A percentile compares a stretch with the other conserved stretches of the same genome.
These are phyloP conservation scores for Zhuqinia jingwanae DNA, from an alignment of 2,888 invertebrate species.

Conservation along the genomic window DNA sequence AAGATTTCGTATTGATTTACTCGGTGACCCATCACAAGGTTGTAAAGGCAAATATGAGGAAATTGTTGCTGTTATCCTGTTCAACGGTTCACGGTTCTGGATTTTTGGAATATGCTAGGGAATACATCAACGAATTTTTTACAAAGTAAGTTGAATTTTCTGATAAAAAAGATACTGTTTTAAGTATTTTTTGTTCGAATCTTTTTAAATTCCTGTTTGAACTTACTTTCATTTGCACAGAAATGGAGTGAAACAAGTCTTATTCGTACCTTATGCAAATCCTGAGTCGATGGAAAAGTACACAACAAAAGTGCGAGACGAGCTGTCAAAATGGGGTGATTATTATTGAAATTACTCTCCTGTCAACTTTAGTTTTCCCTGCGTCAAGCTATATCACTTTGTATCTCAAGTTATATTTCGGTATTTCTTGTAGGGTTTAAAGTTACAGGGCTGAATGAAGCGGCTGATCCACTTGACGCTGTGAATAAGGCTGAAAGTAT, in stretches of 20 bases:
- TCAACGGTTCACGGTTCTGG: constrained; percentile 86
- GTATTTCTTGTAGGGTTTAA: constrained; percentile 82
- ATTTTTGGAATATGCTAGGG: constrained; percentile 85
- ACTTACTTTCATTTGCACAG: constrained; percentile 81
- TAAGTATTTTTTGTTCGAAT: not conserved
- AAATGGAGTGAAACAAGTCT: constrained; percentile 84
- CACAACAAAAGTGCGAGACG: constrained; percentile 84
- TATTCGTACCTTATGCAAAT: constrained; percentile 90
- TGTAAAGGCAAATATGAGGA: constrained; percentile 80
- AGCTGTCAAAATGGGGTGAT: constrained; percentile 86
- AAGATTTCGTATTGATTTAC: too few species aligned
- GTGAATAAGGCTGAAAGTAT: constrained; percentile 86
- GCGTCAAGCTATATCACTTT: too few species aligned
- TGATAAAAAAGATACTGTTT: too few species aligned
- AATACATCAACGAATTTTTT: constrained; percentile 85
- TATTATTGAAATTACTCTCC: constrained; percentile 31
- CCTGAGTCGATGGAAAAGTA: constrained; percentile 85
- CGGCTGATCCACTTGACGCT: constrained; percentile 83
- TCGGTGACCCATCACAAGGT: too few species aligned
- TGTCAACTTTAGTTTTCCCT: too few species aligned
- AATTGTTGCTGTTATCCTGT: constrained; percentile 86
- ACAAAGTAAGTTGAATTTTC: constrained; percentile 82
- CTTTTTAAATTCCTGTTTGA: constrained; percentile 41
- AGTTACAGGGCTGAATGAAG: constrained; percentile 85
- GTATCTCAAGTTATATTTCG: not conserved